Percentiles rank a stretch among this genome's conserved stretches.
Evolutionary conservation across 2,888 invertebrate species (phyloP).

Genomic region (Physocephala rufipes): DNA sequence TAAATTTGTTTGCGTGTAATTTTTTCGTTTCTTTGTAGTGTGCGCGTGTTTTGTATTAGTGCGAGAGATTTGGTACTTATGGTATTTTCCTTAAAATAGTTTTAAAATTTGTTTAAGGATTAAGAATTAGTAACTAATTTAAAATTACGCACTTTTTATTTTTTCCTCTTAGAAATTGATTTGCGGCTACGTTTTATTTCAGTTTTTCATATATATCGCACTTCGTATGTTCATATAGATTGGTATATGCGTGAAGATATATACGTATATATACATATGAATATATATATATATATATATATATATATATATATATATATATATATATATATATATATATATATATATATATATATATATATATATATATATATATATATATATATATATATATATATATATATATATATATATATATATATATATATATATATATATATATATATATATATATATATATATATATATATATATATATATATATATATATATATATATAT

Average conservation of each 20-base stretch:
- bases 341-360: neutral
- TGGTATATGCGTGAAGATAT: constrained; percentile 25
- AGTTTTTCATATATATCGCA: neutral
- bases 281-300: constrained; percentile 6
- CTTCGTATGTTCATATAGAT: neutral
- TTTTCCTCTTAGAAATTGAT: constrained; percentile 17
- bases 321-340: neutral
- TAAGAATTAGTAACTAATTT: too few species aligned
- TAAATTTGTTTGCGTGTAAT: too few species aligned
- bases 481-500: constrained; percentile 39
- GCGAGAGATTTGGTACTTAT: too few species aligned
- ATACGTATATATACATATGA: constrained; percentile 40
- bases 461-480: constrained; percentile 37
- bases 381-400: constrained; percentile 41
- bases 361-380: constrained; percentile 31
- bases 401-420: neutral
- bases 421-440: neutral
- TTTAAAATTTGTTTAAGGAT: too few species aligned
- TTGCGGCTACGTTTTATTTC: neutral
- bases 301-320: neutral
- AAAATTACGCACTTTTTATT: constrained; percentile 1
- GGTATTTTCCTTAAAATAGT: too few species aligned
- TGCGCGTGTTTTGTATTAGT: too few species aligned
- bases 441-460: neutral
- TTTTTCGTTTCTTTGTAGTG: too few species aligned